A percentile compares a stretch with the other conserved stretches of the same genome.
Evolutionary conservation across 2,888 invertebrate genomes (phyloP).

Genomic region (Oxytorus armatus): DNA sequence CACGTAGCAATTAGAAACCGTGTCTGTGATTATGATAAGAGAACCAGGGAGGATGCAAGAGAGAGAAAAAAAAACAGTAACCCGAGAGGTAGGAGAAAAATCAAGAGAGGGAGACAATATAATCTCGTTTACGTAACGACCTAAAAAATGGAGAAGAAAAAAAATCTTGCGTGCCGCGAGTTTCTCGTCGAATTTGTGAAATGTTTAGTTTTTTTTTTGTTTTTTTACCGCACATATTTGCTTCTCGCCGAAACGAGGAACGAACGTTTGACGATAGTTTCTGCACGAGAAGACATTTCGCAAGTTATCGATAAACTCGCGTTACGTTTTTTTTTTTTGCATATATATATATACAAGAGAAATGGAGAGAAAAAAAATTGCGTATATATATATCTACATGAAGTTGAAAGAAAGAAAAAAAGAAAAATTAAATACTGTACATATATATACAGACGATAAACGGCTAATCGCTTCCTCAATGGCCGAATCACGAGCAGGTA

Average conservation of each 20-base stretch:
- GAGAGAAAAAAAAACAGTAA: constrained; percentile 28
- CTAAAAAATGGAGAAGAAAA: constrained; percentile 5
- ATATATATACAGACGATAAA: constrained; percentile 16
- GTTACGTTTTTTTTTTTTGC: constrained; percentile 5
- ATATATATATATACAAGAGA: constrained; percentile 20
- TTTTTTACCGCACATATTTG: constrained; percentile 5
- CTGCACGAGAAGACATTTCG: background rate
- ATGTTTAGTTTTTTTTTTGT: background rate
- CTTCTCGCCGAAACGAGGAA: too few species aligned
- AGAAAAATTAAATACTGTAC: constrained; percentile 17
- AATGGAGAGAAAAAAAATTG: constrained; percentile 52
- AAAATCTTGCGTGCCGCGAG: constrained; percentile 1
- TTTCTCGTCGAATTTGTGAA: background rate
- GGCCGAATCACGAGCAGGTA: constrained; percentile 67
- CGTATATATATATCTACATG: constrained; percentile 55
- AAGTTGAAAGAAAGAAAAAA: constrained; percentile 1
- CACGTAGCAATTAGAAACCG: constrained; percentile 81
- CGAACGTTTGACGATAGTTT: too few species aligned
- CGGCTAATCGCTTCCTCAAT: constrained; percentile 44
- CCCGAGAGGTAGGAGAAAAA: constrained; percentile 16
- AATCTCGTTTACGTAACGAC: constrained; percentile 58
- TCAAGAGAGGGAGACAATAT: constrained; percentile 65
- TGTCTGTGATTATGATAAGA: constrained; percentile 82
- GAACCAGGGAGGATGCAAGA: constrained; percentile 73
- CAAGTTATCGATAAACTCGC: background rate